Evolutionary conservation across 2,113 vertebrate species (phyloP), one percentile per base, ranked within the genome.

Genomic region (Pituophis catenifer): DNA sequence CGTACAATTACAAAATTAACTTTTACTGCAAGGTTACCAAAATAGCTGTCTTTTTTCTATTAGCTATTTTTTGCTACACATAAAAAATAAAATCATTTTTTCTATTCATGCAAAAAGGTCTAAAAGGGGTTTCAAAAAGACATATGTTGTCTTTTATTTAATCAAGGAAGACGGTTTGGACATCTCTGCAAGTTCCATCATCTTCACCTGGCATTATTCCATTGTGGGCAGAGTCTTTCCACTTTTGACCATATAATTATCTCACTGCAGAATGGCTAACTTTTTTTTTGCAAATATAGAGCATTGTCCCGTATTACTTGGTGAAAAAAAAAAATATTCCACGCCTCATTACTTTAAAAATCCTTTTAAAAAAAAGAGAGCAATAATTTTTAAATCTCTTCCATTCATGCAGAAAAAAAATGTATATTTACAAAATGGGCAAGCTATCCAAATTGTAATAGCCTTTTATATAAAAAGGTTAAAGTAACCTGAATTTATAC

Each of bases 251-350:
- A 81, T 81, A 19, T 33, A 38, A 81, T 38, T 19, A 38, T 21
- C 15, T 38, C 33, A 21, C 8, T 81, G 70, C 7, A 81, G 70
- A 38, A 2, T 81, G 33, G 33, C 0, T 15, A 75, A 38, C 15
- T 38, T 33, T 38, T 33, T 38, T 62, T 57, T 5, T 93, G 9
- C n/a, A 94, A 95, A 90, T 29, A 92, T 0, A 0, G 23, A 0
- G 0, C 65, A 89, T 10, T 7, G 85, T 93, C 54, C 81, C 53
- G 87, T 0, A 0, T 29, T 88, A 70, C 53, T 85, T 75, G 93
- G 94, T 92, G 93, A 96, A 95, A 81, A 57, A 57, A 97, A 62
- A 97, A 62, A 58, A 89, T 93, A 89, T 93, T 1, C 92, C 92
- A 48, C 17, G 15, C 29, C 94, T 89, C 93, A 44, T 44, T 44